Evolutionary conservation across 1,140 invertebrate genomes (phyloP), one percentile per base, ranked within the genome.

Genomic region (Conus ventricosus): DNA sequence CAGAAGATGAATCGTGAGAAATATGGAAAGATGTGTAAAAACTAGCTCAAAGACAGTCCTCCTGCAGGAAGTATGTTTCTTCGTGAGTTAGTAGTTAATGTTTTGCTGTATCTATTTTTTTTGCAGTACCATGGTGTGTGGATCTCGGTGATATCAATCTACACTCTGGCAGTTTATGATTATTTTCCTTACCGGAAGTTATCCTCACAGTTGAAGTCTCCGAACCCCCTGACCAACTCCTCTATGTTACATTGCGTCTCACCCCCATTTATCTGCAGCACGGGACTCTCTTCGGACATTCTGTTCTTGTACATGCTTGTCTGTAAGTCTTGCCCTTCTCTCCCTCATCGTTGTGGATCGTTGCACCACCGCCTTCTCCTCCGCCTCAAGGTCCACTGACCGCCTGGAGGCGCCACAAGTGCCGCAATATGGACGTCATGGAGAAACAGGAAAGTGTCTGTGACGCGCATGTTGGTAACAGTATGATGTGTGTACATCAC

Each of bases 331-430:
- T 15, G 63, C 63, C n/a, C 63, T 71, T 71, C 63, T 71, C 63
- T 71, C 63, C n/a, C 63, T 71, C 63, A 17, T 39, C 39, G 39
- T 39, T 39, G 39, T 39, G n/a, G 39, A 39, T 39, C 39, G 39
- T 39, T 85, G 82, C 54, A 88, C 75, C 13, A 60, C n/a, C 54
- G n/a, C 84, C 25, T 71, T 0, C 17, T 60, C 54, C 53, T 80
- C n/a, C 84, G 84, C 54, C 88, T 88, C 53, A 80, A 80, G 39
- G 25, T 80, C n/a, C 76, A 8, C 76, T 10, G 25, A n/a, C 25
- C 25, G 25, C 7, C 10, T 80, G 76, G 76, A n/a, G 76, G 5
- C 76, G 25, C n/a, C 23, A 27, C 27, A 51, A 25, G 25, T 27
- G 60, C 17, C 1, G 13, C 20, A 39, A 8, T 17, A 51, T 80